phyloP scores from a whole-genome alignment of 2,888 invertebrate species.

The Galeopsomyia nigrocyanea region DNA sequence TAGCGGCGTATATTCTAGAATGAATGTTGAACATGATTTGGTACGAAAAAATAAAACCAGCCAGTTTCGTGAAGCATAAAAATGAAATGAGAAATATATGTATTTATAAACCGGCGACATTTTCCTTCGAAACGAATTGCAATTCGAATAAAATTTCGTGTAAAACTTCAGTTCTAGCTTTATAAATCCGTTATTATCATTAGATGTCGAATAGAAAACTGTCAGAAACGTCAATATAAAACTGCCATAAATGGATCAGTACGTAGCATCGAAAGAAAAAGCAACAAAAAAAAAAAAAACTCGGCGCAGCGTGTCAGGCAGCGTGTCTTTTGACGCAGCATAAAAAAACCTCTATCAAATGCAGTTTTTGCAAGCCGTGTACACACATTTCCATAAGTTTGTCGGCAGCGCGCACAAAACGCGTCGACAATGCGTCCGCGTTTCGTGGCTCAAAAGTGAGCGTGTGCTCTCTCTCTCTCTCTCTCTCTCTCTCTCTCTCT shows the following conservation, averaged over 20 bases:
- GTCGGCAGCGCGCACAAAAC: slow-evolving; percentile 15
- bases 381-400: slow-evolving; percentile 32
- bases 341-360: slow-evolving; percentile 26
- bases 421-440: slow-evolving; percentile 31
- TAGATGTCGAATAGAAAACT: not conserved
- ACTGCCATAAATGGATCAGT: too few species aligned
- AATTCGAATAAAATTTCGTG: too few species aligned
- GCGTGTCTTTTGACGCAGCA: not conserved
- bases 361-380: slow-evolving; percentile 14
- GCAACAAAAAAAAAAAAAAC: slow-evolving; percentile 6
- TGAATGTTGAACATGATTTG: too few species aligned
- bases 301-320: not conserved
- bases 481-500: slow-evolving; percentile 4
- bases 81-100: too few species aligned
- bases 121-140: too few species aligned
- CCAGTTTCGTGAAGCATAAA: too few species aligned
- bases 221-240: not conserved
- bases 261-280: not conserved
- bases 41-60: too few species aligned
- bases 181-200: too few species aligned
- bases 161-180: too few species aligned
- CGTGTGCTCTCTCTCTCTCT: slow-evolving; percentile 5
- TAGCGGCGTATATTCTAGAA: too few species aligned
- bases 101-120: too few species aligned
- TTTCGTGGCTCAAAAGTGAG: slow-evolving; percentile 34